These are phyloP conservation scores for Poeciliopsis occidentalis DNA, from an alignment of 2,113 vertebrate genomes.

Conservation along the genomic window DNA sequence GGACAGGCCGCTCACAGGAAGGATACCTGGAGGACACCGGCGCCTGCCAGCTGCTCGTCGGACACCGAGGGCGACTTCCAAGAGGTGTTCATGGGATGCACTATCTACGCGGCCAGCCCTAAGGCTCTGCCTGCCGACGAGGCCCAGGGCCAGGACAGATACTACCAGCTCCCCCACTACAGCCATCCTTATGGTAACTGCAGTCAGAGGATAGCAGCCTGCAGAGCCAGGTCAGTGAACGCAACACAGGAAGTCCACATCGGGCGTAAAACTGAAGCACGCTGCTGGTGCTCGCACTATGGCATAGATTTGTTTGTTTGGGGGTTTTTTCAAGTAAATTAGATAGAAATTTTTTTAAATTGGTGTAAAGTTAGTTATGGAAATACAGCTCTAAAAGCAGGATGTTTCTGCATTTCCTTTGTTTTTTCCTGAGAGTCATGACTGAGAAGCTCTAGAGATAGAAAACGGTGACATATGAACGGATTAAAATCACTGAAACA, in stretches of 20 bases:
- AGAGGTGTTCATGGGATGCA: constrained; percentile 80
- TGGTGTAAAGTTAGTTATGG: neutral
- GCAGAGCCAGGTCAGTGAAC: constrained; percentile 71
- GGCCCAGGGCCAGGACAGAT: constrained; percentile 68
- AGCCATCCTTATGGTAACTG: constrained; percentile 70
- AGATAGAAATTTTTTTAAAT: neutral
- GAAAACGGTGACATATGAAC: neutral
- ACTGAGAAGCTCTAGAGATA: too few relatives aligned
- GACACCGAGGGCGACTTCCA: constrained; percentile 60
- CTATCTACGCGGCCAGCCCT: constrained; percentile 79
- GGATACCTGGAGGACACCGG: constrained; percentile 60
- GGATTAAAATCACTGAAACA: neutral
- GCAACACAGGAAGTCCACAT: constrained; percentile 6
- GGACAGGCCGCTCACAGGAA: constrained; percentile 56
- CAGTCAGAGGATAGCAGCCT: constrained; percentile 73
- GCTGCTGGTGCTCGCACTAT: neutral
- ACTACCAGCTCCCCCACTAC: constrained; percentile 58
- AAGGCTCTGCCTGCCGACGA: constrained; percentile 77
- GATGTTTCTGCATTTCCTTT: neutral
- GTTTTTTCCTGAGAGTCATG: too few relatives aligned
- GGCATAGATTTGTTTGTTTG: too few relatives aligned
- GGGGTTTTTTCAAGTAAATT: neutral
- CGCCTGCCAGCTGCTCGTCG: constrained; percentile 36
- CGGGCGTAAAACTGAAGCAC: too few relatives aligned
- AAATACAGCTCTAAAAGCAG: neutral